Base-by-base conservation (phyloP, 2,113 vertebrate genomes). In the Falco punctatus region DNA sequence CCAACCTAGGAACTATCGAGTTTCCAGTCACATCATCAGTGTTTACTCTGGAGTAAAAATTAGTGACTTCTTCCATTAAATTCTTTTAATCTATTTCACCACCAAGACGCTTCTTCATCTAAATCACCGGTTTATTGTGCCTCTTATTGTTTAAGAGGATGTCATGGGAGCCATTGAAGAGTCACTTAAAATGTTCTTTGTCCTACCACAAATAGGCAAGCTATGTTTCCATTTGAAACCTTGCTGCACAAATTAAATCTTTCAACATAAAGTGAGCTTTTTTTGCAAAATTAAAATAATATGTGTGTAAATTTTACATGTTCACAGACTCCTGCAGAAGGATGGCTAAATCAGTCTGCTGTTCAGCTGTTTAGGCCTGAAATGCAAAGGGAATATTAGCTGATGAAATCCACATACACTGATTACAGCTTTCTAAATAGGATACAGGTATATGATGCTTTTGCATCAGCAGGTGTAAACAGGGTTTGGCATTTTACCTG, bases 21-120 rank as follows among this genome's bases (percentile, higher is more conserved):
- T 96, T 96, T 96, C 94, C 84, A 93, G 74, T 97, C 93, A 96
- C 91, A 87, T 97, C 89, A 90, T 96, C 84, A 96, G 46, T 35
- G 38, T 90, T 94, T 92, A 91, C 93, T 91, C 87, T 81, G 78
- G 79, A 95, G 89, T 86, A 94, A 96, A 96, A 96, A 96, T 91
- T 55, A 94, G 87, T 95, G 81, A 95, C 67, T 96, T 91, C 77
- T 94, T 21, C 89, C 84, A 94, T 93, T 88, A 95, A 93, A 90
- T 85, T 59, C 71, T 77, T 86, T 94, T 95, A 94, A 97, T 94
- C 81, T 91, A 81, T 93, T 95, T 80, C 94, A 91, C 71, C 54
- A 80, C 32, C 58, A 88, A 95, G 81, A 92, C 90, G 58, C 74
- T 85, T 55, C 84, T 92, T 95, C 89, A 88, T 73, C 84, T 97